Conservation (phyloP, 2,113 vertebrate genomes). For the Halcyon malimbica region DNA sequence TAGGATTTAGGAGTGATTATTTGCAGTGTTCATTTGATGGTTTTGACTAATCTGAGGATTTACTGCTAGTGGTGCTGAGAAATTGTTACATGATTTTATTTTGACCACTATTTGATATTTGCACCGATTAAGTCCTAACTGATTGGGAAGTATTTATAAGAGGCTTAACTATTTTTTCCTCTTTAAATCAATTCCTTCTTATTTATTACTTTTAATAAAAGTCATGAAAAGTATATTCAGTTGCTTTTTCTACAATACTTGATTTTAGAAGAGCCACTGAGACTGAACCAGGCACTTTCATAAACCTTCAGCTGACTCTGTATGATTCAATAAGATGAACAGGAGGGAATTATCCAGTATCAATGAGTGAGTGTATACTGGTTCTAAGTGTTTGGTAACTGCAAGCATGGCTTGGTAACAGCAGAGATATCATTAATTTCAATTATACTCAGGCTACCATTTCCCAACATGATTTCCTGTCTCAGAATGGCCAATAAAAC, state of each 20-base stretch:
- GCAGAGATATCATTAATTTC: not conserved
- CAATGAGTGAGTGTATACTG: not conserved
- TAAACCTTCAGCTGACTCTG: not conserved
- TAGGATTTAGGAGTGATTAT: not conserved
- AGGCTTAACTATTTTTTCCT: not conserved
- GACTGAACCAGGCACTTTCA: not conserved
- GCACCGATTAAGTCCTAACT: not conserved
- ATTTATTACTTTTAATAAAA: not conserved
- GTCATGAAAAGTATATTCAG: not conserved
- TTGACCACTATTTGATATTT: not conserved
- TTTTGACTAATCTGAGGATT: conserved; percentile 18
- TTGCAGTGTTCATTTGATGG: not conserved
- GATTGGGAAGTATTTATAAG: not conserved
- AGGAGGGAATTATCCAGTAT: not conserved
- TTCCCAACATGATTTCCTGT: not conserved
- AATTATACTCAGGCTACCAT: not conserved
- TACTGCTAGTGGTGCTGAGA: not conserved
- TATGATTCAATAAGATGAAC: not conserved
- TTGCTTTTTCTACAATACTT: not conserved
- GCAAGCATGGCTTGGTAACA: not conserved
- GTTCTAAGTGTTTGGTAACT: not conserved
- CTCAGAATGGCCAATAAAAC: not conserved
- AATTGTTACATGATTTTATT: not conserved
- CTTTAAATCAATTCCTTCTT: not conserved
- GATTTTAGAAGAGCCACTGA: not conserved